phyloP scores from a whole-genome alignment of 2,113 vertebrate genomes.

The Panthera leo region DNA sequence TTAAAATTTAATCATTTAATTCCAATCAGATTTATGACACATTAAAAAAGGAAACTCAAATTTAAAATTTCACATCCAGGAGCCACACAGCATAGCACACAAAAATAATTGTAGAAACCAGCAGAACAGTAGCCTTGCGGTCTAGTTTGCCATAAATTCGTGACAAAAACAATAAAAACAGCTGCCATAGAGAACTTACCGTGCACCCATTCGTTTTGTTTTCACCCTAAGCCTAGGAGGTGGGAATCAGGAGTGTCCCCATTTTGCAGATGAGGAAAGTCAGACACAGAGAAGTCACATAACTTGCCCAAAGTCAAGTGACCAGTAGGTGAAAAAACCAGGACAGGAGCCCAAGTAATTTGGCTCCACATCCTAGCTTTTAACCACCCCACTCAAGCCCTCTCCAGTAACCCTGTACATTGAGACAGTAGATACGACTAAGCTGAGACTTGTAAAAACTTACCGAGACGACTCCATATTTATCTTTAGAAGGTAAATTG shows the following conservation, averaged over 20 bases:
- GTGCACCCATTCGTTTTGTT: background rate
- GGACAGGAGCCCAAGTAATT: background rate
- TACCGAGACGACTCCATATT: background rate
- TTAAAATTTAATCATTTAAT: conserved; percentile 41
- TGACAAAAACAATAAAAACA: background rate
- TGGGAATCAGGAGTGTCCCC: background rate
- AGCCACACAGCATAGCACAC: background rate
- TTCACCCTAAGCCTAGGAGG: background rate
- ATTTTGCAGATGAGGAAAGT: background rate
- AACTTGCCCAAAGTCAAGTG: background rate
- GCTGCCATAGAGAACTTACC: background rate
- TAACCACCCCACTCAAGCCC: background rate
- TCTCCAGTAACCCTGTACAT: background rate
- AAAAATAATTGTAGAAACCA: conserved; percentile 23
- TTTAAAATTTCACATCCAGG: background rate
- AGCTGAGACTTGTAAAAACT: background rate
- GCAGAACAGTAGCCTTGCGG: background rate
- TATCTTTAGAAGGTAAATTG: background rate
- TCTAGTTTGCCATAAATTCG: background rate
- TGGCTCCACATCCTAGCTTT: background rate
- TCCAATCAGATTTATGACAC: conserved; percentile 26
- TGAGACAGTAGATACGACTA: background rate
- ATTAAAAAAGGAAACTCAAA: background rate
- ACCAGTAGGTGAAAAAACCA: background rate
- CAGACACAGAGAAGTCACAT: background rate